Base-by-base conservation (phyloP, 2,797 vertebrate species). In the Falco novaeseelandiae region DNA sequence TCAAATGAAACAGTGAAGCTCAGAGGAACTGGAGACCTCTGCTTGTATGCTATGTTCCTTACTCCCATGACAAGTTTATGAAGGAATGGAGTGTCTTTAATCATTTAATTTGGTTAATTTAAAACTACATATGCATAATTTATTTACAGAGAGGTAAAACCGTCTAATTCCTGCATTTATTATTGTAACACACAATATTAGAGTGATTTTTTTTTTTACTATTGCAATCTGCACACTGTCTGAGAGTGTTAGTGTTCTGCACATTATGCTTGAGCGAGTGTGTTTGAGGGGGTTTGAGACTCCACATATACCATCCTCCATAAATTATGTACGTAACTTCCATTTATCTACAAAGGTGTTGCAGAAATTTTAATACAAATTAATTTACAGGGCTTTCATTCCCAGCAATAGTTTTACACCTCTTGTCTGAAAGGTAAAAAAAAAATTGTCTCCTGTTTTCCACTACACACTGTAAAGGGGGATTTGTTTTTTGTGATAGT, bases 41-140 rank as follows among this genome's bases (percentile, higher is more conserved):
- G 57, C 85, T 61, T 95, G 66, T 81, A 34, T 61, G 90, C 65
- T 91, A 71, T 85, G 57, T 95, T 94, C 87, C 89, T 94, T 89
- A 98, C 97, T 97, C 98, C 92, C 25, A 96, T 99, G 98, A 98
- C 96, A 96, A 98, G 98, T 98, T 98, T 98, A 98, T 98, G 98
- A 98, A 98, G 98, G 97, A 98, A 98, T 98, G 98, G 83, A 98
- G 98, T 98, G 98, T 98, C 98, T 98, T 99, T 98, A 99, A 99
- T 99, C 98, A 99, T 99, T 99, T 98, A 99, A 99, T 99, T 99
- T 98, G 94, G 97, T 97, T 98, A 98, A 98, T 98, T 98, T 98
- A 98, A 99, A 98, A 97, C 97, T 96, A 70, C 78, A 91, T 87
- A 98, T 99, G 97, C 97, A 98, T 99, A 98, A 99, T 99, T 98